Evolutionary conservation across 23 tunicate genomes (phyloP), one percentile per base, ranked within the genome.

Genomic region (Diplosoma virens): DNA sequence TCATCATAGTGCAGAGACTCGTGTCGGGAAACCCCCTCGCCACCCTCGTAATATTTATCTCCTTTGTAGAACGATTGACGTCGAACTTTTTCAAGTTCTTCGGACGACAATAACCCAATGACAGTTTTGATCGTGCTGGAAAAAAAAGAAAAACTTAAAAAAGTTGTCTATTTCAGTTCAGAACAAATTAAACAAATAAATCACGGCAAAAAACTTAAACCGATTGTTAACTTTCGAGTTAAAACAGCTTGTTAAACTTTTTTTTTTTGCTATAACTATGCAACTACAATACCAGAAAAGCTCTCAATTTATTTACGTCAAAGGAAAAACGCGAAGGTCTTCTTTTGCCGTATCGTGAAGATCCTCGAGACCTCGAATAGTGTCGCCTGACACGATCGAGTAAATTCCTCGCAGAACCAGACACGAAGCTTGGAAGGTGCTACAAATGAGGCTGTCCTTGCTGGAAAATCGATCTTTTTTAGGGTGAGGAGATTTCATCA

Each of bases 291-390:
- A n/a, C n/a, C n/a, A n/a, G n/a, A n/a, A n/a, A n/a, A n/a, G n/a
- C n/a, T n/a, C n/a, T n/a, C n/a, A n/a, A n/a, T n/a, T n/a, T n/a
- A n/a, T n/a, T n/a, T n/a, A n/a, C n/a, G n/a, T n/a, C n/a, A n/a
- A n/a, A 35, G 95, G 95, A 71, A 65, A 88, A 52, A 75, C 32
- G 50, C 75, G 85, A 54, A 56, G 58, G 48, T 88, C 87, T 35
- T 82, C 83, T 61, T 88, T 82, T 25, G 95, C 95, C 1, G 87
- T 88, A 3, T 75, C 95, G 30, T 81, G 82, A 31, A 88, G 67
- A 58, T 88, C 95, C 37, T 58, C 74, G 0, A 88, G 80, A 0
- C 95, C 95, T 28, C 34, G 48, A 2, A 77, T 48, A 28, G 37
- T 26, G 30, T 77, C 25, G 0, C 75, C 80, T 16, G 64, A 31